Evolutionary conservation across 2,113 vertebrate genomes (phyloP).

Genomic region (Prochilodus magdalenae): DNA sequence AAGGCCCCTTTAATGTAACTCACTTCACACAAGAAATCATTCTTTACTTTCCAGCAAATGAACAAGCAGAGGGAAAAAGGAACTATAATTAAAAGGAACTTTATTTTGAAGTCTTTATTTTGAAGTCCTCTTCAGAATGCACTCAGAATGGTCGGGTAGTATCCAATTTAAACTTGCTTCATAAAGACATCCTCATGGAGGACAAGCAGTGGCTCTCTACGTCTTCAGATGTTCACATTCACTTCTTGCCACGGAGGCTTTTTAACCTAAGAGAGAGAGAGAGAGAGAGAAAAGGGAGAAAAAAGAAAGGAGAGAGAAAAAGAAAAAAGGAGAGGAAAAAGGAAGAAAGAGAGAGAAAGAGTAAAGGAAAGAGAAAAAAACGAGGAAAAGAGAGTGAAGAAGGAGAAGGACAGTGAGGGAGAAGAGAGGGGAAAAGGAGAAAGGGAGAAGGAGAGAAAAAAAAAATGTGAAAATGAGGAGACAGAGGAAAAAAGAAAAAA

Average conservation of each 20-base stretch:
- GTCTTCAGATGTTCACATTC: background rate
- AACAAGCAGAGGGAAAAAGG: background rate
- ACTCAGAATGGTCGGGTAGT: background rate
- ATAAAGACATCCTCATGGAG: constrained; percentile 55
- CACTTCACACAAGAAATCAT: no score
- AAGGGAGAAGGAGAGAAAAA: no score
- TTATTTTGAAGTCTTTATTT: constrained; percentile 44
- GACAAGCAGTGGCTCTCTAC: constrained; percentile 8
- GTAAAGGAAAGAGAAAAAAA: no score
- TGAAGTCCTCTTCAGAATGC: background rate
- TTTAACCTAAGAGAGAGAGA: constrained; percentile 57
- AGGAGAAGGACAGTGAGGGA: background rate
- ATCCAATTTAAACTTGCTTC: background rate
- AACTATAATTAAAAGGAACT: background rate
- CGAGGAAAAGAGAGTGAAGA: background rate
- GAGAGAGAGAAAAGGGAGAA: background rate
- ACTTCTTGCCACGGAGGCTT: constrained; percentile 48
- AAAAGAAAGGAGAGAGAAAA: background rate
- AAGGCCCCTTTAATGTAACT: no score
- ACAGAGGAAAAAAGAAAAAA: no score
- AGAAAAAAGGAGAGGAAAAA: no score
- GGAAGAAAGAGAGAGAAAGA: no score
- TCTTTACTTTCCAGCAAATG: no score
- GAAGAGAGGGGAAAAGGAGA: no score
- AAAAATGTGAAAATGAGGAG: no score